phyloP scores from a whole-genome alignment of 2,797 vertebrate species.

The Hyperoplus immaculatus region DNA sequence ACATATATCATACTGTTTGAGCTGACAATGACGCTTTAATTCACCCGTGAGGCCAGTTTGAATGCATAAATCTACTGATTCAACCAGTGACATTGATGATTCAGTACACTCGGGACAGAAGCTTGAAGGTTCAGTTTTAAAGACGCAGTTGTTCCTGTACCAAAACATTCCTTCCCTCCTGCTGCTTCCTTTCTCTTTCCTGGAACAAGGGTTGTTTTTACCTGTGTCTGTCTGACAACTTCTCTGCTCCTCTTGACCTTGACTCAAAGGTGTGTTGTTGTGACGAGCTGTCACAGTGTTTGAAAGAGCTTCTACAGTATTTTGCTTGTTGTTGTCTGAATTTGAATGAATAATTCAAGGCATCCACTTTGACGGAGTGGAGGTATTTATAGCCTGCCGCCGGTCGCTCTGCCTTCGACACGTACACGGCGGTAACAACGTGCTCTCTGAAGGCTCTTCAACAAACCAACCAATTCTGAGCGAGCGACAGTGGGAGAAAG shows the following conservation, averaged over 20 bases:
- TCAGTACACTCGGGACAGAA: neutral
- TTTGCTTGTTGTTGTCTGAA: conserved; percentile 62
- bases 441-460: conserved; percentile 66
- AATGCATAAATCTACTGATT: neutral
- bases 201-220: conserved; percentile 13
- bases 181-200: conserved; percentile 14
- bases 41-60: neutral
- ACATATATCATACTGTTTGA: neutral
- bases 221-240: conserved; percentile 27
- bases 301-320: conserved; percentile 52
- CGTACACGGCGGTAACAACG: conserved; percentile 59
- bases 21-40: neutral
- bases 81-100: conserved; percentile 1
- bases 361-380: conserved; percentile 65
- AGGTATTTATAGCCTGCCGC: conserved; percentile 77
- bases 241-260: conserved; percentile 54
- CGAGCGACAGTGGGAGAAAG: conserved; percentile 41
- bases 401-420: conserved; percentile 63
- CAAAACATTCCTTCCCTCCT: neutral
- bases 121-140: neutral
- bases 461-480: conserved; percentile 60
- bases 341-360: conserved; percentile 78
- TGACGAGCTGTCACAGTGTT: conserved; percentile 41
- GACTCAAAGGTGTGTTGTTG: conserved; percentile 39
- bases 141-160: neutral